Evolutionary conservation across 2,888 invertebrate species (phyloP).

Genomic region (Homarus gammarus): DNA sequence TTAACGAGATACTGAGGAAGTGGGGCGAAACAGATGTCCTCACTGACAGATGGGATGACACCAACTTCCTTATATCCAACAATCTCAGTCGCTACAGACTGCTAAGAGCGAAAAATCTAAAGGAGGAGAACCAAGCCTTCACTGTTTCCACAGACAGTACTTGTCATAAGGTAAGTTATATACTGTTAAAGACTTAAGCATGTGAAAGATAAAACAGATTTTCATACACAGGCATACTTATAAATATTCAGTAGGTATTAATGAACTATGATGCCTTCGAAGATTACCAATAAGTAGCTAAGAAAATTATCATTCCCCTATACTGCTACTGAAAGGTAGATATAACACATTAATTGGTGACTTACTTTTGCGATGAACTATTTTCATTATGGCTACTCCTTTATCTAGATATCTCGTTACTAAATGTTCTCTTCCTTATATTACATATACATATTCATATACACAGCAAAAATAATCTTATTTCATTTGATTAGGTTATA

Average conservation of each 20-base stretch:
- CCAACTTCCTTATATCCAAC: background rate
- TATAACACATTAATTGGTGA: no score
- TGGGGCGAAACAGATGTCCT: slow-evolving; percentile 1
- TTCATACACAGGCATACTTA: background rate
- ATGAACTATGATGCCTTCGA: background rate
- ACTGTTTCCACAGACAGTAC: slow-evolving; percentile 49
- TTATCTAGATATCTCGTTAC: no score
- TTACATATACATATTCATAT: no score
- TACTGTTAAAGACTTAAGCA: background rate
- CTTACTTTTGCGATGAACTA: no score
- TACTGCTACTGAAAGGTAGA: no score
- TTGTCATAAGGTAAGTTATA: slow-evolving; percentile 56
- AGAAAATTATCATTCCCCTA: background rate
- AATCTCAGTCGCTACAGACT: slow-evolving; percentile 51
- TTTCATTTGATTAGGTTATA: no score
- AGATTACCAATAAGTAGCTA: background rate
- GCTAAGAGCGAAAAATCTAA: slow-evolving; percentile 46
- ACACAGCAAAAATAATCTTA: no score
- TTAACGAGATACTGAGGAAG: slow-evolving; percentile 43
- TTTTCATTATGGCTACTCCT: no score
- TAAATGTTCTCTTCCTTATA: no score
- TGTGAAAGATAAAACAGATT: background rate
- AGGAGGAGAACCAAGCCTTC: slow-evolving; percentile 58
- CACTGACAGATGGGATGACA: slow-evolving; percentile 11
- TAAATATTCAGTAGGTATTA: background rate